Base-by-base conservation (phyloP, 2,888 invertebrate species). In the Drosophila merina region DNA sequence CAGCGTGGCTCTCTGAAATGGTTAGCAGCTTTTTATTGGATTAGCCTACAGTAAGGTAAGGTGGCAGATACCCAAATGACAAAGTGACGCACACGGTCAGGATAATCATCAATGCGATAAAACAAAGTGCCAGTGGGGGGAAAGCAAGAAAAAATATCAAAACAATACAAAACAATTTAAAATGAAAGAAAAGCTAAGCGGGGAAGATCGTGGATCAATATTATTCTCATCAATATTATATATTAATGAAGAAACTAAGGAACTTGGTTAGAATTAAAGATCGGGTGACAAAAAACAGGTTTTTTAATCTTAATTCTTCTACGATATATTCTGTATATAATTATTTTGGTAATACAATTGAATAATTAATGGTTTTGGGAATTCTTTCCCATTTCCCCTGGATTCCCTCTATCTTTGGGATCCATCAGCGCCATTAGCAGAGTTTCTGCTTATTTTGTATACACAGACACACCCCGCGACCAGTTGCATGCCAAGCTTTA, bases 11-110 rank as follows among this genome's bases (percentile, higher is more conserved):
- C 77, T 73, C 75, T 82, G 76, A 62, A 82, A 75, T 73, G 59
- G 77, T 72, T 82, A 70, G 72, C 74, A 76, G 76, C 74, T 59
- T 79, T 71, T 73, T 75, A 79, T 82, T 81, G 81, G 82, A 76
- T 84, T 84, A 84, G 70, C 72, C 71, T 57, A 68, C 58, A 74
- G 63, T 54, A 20, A 20, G 20, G 74, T 67, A 55, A 74, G 71
- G 66, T 62, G 62, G 56, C 63, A 68, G 48, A 69, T 51, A 71
- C 51, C 51, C 51, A 52, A 63, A 70, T 70, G 62, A 63, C 62
- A 69, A 69, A 49, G 42, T 63, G 56, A 63, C 49, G 64, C 63
- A 68, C 47, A 57, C 33, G 42, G 51, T 10, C 57, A 73, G 79
- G 80, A 79, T 62, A 74, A 70, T 59, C 57, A 64, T 55, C 47